Evolutionary conservation across 2,797 vertebrate species (phyloP), one percentile per base, ranked within the genome.

Genomic region (Gymnopithys bicolor): DNA sequence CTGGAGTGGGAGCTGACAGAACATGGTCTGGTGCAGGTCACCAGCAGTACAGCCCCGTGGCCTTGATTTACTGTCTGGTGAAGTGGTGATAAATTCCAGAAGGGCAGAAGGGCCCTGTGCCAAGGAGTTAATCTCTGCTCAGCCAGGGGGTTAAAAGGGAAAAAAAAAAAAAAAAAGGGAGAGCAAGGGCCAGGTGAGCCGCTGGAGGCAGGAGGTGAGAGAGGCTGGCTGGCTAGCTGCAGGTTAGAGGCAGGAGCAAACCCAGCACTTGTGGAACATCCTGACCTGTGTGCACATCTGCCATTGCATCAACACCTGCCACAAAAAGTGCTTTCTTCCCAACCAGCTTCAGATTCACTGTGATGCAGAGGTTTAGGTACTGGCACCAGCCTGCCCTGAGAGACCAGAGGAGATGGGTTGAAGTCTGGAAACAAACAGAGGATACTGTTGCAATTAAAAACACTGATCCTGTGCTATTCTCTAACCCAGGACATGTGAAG

Each of bases 401-500:
- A 49, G 19, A 46, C 15, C 19, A 37, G 33, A 21, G 25, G 32
- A 58, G 18, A 37, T 25, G 19, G 9, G 23, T 19, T 64, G 46
- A 32, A 21, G 6, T 30, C 19, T 49, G 53, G 41, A 60, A 45
- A 28, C 1, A 7, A 32, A 22, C 39, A 11, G 1, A 33, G n/a
- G 22, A 2, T 13, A 10, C 23, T 13, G n/a, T 16, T 32, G 37
- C 4, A 0, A 1, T 27, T 68, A 45, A 22, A 6, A 22, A 0
- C 33, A 17, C 3, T 25, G 18, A 25, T 24, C 19, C 16, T 6
- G 21, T 39, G 35, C 43, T 73, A 28, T 69, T 33, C 18, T 49
- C 35, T 67, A 21, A 33, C 12, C 25, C 22, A 32, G 25, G 37
- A 7, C 5, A 43, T 25, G 6, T 11, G 19, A 39, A 22, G 13